Conservation (phyloP, 1,140 invertebrate species). For the Druon quercuslanigerum region DNA sequence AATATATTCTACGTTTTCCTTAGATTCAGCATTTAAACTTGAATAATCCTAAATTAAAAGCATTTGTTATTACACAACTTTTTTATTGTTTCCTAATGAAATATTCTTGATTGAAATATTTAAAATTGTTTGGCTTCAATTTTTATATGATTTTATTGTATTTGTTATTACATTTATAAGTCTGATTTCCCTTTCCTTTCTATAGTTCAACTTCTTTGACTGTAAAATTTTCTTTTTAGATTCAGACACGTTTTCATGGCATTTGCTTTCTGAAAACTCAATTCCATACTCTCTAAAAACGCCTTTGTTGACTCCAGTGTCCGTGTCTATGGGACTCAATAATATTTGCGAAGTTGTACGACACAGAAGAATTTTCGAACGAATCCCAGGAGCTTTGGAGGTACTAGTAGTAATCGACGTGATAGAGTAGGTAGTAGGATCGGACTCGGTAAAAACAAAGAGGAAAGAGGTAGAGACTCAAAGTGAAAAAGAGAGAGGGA, state of each 20-base stretch:
- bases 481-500: constrained; percentile 6
- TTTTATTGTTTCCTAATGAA: too few species aligned
- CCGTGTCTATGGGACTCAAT: constrained; percentile 23
- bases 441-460: constrained; percentile 21
- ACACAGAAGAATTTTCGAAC: constrained; percentile 26
- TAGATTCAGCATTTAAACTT: too few species aligned
- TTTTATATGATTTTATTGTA: too few species aligned
- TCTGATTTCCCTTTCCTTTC: not conserved
- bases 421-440: not conserved
- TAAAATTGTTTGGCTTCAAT: too few species aligned
- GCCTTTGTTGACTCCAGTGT: constrained; percentile 25
- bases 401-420: constrained; percentile 27
- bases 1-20: too few species aligned
- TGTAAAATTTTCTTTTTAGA: constrained; percentile 23
- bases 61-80: too few species aligned
- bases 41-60: too few species aligned
- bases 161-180: too few species aligned
- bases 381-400: constrained; percentile 30
- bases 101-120: too few species aligned
- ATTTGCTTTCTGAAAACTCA: constrained; percentile 7
- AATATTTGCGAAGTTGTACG: not conserved
- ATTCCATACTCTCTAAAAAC: constrained; percentile 12
- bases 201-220: not conserved
- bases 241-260: constrained; percentile 10
- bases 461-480: not conserved